phyloP scores from a whole-genome alignment of 2,797 vertebrate species.

The Bucorvus abyssinicus region DNA sequence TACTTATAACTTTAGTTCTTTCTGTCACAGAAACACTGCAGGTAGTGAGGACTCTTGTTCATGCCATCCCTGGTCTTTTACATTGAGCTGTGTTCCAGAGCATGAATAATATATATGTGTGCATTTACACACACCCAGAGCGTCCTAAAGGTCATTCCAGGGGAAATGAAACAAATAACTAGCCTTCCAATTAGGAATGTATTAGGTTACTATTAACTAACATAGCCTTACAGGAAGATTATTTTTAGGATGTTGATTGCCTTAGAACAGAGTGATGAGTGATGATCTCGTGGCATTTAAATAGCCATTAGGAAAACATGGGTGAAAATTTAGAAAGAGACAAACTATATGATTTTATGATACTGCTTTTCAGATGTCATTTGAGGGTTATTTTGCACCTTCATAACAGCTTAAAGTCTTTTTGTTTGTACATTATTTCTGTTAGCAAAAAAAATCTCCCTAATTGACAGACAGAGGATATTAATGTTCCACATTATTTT shows the following conservation, averaged over 20 bases:
- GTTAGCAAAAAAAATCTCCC: not conserved
- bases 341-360: not conserved
- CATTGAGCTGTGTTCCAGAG: not conserved
- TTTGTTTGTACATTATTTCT: not conserved
- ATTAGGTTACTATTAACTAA: not conserved
- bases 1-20: not conserved
- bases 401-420: not conserved
- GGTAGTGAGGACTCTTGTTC: not conserved
- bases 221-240: not conserved
- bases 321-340: not conserved
- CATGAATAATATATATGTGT: not conserved
- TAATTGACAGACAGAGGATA: not conserved
- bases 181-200: not conserved
- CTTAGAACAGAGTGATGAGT: not conserved
- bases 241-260: not conserved
- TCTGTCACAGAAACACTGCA: not conserved
- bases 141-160: not conserved
- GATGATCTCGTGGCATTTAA: not conserved
- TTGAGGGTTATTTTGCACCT: not conserved
- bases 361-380: not conserved
- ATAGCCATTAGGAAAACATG: not conserved
- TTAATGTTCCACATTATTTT: not conserved
- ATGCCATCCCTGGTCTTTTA: not conserved
- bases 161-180: not conserved
- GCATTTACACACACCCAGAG: fast-evolving